These are phyloP conservation scores for Dissostichus mawsoni DNA, from an alignment of 2,113 vertebrate genomes.

Conservation along the genomic window DNA sequence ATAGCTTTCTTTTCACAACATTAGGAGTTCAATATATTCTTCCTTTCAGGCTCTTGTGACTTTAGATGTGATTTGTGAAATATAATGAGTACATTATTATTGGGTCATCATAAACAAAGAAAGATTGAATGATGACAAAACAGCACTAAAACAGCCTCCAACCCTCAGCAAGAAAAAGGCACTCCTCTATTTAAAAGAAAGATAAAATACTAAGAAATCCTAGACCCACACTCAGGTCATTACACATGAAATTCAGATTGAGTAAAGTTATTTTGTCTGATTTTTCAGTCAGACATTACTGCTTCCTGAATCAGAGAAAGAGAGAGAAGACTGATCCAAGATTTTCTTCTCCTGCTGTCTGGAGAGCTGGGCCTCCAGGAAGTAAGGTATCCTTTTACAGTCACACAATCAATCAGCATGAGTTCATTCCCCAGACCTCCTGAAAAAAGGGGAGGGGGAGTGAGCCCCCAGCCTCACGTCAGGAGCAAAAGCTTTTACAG, in stretches of 20 bases:
- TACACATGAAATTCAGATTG: background rate
- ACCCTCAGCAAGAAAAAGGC: background rate
- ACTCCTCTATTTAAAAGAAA: background rate
- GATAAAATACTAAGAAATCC: background rate
- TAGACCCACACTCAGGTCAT: background rate
- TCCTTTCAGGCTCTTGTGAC: background rate
- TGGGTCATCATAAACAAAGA: background rate
- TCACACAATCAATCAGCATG: constrained; percentile 83
- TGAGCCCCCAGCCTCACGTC: constrained; percentile 32
- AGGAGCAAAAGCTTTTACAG: constrained; percentile 53
- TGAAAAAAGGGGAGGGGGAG: constrained; percentile 44
- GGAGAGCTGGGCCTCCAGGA: constrained; percentile 77
- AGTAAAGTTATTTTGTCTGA: background rate
- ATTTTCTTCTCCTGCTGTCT: constrained; percentile 74
- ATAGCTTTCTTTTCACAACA: background rate
- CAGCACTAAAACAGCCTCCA: background rate
- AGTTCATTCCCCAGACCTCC: constrained; percentile 79
- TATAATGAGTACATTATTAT: background rate
- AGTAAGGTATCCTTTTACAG: constrained; percentile 83
- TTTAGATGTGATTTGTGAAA: background rate
- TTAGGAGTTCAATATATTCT: background rate
- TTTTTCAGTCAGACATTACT: constrained; percentile 4
- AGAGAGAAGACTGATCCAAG: constrained; percentile 63
- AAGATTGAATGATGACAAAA: background rate
- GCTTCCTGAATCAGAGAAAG: constrained; percentile 44